Percentiles rank a stretch among this genome's conserved stretches.
Evolutionary conservation across 2,113 vertebrate genomes (phyloP).

Genomic region (Gambusia affinis): DNA sequence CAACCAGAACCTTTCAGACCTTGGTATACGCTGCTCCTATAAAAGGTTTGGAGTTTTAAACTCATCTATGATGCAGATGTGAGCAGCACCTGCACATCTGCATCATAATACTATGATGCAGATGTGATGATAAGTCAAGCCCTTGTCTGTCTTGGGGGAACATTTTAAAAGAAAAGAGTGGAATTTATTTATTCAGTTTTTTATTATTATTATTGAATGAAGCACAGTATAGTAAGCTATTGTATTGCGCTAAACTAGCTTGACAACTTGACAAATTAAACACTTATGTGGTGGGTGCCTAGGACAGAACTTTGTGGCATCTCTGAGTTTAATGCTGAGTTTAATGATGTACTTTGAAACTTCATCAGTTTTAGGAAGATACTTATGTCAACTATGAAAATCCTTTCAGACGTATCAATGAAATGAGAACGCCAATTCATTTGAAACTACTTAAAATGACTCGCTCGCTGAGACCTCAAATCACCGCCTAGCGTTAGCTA

Average conservation of each 20-base stretch:
- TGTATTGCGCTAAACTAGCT: no score
- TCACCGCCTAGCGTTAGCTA: background rate
- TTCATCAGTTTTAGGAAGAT: no score
- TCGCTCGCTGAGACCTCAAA: background rate
- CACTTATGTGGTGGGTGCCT: no score
- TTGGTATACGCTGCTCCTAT: constrained; percentile 3
- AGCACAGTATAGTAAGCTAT: no score
- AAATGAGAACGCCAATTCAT: no score
- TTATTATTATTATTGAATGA: background rate
- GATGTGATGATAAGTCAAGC: background rate
- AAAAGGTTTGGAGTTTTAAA: constrained; percentile 6
- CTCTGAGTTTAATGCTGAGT: no score
- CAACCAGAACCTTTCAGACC: constrained; percentile 32
- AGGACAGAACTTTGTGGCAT: no score
- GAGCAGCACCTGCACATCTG: no score
- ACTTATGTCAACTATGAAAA: background rate
- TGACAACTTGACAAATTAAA: no score
- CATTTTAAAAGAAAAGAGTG: constrained; percentile 6
- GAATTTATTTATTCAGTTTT: background rate
- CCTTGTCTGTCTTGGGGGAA: constrained; percentile 21
- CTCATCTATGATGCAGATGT: background rate
- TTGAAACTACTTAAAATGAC: no score
- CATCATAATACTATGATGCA: background rate
- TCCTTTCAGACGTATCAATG: no score
- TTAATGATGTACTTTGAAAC: no score